Evolutionary conservation across 1,140 invertebrate genomes (phyloP).

Genomic region (Vanessa tameamea): DNA sequence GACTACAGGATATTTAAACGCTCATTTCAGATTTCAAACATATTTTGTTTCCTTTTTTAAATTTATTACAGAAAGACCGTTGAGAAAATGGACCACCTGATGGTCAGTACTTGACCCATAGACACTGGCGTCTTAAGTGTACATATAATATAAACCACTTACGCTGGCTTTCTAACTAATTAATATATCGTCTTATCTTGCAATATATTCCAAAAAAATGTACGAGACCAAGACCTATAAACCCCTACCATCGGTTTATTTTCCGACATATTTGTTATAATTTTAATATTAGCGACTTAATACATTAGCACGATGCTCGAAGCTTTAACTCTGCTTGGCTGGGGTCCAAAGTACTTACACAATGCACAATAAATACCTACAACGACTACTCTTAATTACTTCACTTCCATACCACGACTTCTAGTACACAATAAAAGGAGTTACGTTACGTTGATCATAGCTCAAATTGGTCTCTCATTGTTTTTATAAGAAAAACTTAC

Average conservation of each 20-base stretch:
- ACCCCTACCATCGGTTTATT: too few species aligned
- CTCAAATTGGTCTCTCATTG: slow-evolving; percentile 22
- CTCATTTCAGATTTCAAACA: slow-evolving; percentile 12
- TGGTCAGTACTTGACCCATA: too few species aligned
- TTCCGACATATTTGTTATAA: slow-evolving; percentile 50
- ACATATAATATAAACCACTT: too few species aligned
- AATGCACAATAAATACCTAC: slow-evolving; percentile 74
- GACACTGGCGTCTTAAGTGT: too few species aligned
- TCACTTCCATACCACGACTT: slow-evolving; percentile 54
- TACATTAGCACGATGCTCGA: slow-evolving; percentile 68
- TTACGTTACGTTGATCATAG: slow-evolving; percentile 33
- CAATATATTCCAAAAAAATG: too few species aligned
- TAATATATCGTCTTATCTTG: too few species aligned
- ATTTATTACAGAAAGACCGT: too few species aligned
- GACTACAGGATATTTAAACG: slow-evolving; percentile 12
- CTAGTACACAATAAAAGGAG: slow-evolving; percentile 45
- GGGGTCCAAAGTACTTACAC: slow-evolving; percentile 63
- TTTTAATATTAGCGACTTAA: slow-evolving; percentile 62
- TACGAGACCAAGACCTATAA: too few species aligned
- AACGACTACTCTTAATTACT: slow-evolving; percentile 74
- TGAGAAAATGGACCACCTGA: too few species aligned
- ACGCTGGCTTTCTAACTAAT: too few species aligned
- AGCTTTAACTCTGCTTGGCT: slow-evolving; percentile 68
- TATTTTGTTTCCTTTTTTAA: slow-evolving; percentile 13
- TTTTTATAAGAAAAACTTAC: slow-evolving; percentile 8